These are phyloP conservation scores for Galerucella nymphaeae DNA, from an alignment of 2,888 invertebrate species.

Conservation along the genomic window DNA sequence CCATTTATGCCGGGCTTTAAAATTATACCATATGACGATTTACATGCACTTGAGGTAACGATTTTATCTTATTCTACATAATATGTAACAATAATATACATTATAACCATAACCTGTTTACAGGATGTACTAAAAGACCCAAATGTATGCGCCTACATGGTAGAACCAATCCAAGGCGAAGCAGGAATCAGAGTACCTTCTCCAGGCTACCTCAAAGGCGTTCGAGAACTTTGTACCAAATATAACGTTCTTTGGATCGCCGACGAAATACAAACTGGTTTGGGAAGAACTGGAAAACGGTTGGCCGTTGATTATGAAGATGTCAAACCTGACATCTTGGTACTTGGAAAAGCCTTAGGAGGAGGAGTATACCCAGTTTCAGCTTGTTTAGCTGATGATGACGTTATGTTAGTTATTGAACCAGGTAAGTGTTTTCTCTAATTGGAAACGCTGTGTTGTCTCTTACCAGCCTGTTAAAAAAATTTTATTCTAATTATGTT, in stretches of 20 bases:
- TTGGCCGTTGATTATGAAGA: constrained; percentile 80
- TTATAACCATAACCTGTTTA: constrained; percentile 31
- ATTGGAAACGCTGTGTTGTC: too few species aligned
- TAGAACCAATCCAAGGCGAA: constrained; percentile 90
- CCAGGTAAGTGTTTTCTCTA: constrained; percentile 68
- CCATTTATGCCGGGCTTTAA: constrained; percentile 84
- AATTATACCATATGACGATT: constrained; percentile 79
- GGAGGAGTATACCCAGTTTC: constrained; percentile 84
- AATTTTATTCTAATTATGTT: too few species aligned
- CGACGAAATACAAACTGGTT: constrained; percentile 87
- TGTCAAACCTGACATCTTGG: constrained; percentile 80
- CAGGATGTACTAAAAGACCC: constrained; percentile 73
- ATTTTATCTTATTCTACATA: too few species aligned
- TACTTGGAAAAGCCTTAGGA: constrained; percentile 84
- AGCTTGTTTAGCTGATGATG: constrained; percentile 76
- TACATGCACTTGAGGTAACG: constrained; percentile 74
- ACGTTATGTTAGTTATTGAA: constrained; percentile 77
- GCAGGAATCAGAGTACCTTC: constrained; percentile 83
- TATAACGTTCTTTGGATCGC: constrained; percentile 86
- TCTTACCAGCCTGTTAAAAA: too few species aligned
- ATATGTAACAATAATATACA: too few species aligned
- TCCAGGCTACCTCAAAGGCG: constrained; percentile 77
- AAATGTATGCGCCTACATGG: constrained; percentile 83
- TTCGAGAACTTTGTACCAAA: constrained; percentile 78
- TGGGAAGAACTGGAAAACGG: constrained; percentile 80